These are phyloP conservation scores for Campopleginae sp. DNA, from an alignment of 2,888 invertebrate species.

Conservation along the genomic window DNA sequence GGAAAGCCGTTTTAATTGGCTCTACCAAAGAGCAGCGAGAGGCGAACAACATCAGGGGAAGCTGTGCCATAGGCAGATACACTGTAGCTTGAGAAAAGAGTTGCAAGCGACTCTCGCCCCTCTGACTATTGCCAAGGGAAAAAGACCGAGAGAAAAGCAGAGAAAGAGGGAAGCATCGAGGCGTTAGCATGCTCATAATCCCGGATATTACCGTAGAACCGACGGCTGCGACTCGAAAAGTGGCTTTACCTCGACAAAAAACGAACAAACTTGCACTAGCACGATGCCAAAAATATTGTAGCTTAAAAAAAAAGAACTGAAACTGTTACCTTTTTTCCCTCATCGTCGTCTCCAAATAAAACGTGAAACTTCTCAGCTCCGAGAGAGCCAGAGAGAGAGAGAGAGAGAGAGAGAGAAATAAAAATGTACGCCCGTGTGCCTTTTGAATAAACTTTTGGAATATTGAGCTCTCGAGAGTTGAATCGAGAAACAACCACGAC, in stretches of 20 bases:
- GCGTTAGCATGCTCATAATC: constrained; percentile 69
- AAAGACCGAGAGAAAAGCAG: constrained; percentile 4
- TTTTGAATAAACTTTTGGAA: background rate
- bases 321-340: background rate
- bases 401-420: background rate
- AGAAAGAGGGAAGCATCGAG: constrained; percentile 47
- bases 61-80: constrained; percentile 43
- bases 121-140: constrained; percentile 25
- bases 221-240: constrained; percentile 61
- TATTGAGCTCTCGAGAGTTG: background rate
- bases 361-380: background rate
- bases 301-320: background rate
- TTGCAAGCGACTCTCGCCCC: constrained; percentile 3
- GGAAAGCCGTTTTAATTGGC: constrained; percentile 78
- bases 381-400: background rate
- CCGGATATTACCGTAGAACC: constrained; percentile 66
- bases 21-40: constrained; percentile 56
- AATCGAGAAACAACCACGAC: background rate
- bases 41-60: constrained; percentile 40
- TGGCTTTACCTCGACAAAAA: constrained; percentile 60
- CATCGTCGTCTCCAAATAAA: background rate
- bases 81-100: constrained; percentile 20
- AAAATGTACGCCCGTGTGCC: background rate
- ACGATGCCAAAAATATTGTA: constrained; percentile 14
- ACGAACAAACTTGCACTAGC: constrained; percentile 1